phyloP scores from a whole-genome alignment of 2,797 vertebrate species.

The Peromyscus melanophrys region DNA sequence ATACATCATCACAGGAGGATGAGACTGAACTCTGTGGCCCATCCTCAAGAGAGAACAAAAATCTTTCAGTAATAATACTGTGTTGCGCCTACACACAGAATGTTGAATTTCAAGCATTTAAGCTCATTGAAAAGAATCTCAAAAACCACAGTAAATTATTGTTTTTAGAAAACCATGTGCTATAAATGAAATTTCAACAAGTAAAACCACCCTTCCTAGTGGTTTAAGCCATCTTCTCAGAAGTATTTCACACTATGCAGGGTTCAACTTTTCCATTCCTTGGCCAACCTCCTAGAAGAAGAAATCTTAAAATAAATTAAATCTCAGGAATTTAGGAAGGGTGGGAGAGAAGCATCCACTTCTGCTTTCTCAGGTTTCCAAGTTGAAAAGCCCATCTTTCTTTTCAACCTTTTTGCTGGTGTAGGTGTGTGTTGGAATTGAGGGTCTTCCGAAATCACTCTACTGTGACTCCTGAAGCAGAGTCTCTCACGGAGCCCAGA shows the following conservation, averaged over 20 bases:
- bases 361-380: constrained; percentile 22
- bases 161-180: not conserved
- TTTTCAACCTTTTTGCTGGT: not conserved
- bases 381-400: constrained; percentile 31
- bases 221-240: not conserved
- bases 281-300: not conserved
- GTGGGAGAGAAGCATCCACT: not conserved
- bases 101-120: not conserved
- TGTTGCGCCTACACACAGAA: not conserved
- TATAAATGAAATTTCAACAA: constrained; percentile 42
- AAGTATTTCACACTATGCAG: not conserved
- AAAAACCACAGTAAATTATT: constrained; percentile 15
- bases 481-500: not conserved
- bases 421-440: not conserved
- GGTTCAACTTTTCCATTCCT: not conserved
- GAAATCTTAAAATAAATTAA: not conserved
- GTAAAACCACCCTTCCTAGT: not conserved
- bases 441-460: not conserved
- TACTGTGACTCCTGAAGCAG: not conserved
- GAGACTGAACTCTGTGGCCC: not conserved
- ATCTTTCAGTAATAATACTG: not conserved
- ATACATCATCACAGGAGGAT: not conserved
- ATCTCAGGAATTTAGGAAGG: constrained; percentile 2
- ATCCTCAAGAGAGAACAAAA: not conserved
- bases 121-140: not conserved